These are phyloP conservation scores for Halictus quadricinctus DNA, from an alignment of 2,888 invertebrate species.

Conservation along the genomic window DNA sequence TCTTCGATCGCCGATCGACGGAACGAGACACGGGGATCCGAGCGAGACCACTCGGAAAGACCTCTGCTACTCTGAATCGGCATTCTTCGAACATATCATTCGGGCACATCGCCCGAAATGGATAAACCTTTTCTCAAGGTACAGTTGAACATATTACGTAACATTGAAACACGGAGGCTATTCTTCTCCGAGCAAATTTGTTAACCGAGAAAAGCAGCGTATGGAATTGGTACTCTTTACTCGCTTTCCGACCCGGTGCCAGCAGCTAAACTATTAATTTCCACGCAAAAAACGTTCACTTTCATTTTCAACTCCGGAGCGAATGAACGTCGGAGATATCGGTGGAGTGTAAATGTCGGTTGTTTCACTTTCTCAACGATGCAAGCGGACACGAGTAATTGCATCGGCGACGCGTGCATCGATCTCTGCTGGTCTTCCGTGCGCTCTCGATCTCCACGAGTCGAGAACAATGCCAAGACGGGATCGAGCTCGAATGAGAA, in stretches of 20 bases:
- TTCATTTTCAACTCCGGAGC: not conserved
- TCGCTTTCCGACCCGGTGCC: not conserved
- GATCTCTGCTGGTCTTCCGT: not conserved
- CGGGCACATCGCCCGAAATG: not conserved
- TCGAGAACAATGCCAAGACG: not conserved
- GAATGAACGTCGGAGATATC: not conserved
- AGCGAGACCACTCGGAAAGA: not conserved
- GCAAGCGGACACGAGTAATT: not conserved
- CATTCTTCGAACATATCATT: not conserved
- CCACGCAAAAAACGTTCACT: not conserved
- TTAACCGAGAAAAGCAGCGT: not conserved
- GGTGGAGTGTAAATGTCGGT: not conserved
- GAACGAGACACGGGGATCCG: not conserved
- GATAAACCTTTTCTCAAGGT: not conserved
- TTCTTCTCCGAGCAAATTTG: not conserved
- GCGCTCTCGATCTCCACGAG: slow-evolving; percentile 1
- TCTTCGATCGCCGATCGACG: not conserved
- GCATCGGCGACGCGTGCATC: not conserved
- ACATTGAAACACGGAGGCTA: not conserved
- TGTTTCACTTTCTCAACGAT: not conserved
- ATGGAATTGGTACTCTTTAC: slow-evolving; percentile 5
- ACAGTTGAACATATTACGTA: not conserved
- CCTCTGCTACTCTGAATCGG: not conserved
- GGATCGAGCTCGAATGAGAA: not conserved
- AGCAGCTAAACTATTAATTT: not conserved